Percentiles rank a stretch among this genome's conserved stretches.
Evolutionary conservation across 2,113 vertebrate species (phyloP).

Genomic region (Dermatemys mawii): DNA sequence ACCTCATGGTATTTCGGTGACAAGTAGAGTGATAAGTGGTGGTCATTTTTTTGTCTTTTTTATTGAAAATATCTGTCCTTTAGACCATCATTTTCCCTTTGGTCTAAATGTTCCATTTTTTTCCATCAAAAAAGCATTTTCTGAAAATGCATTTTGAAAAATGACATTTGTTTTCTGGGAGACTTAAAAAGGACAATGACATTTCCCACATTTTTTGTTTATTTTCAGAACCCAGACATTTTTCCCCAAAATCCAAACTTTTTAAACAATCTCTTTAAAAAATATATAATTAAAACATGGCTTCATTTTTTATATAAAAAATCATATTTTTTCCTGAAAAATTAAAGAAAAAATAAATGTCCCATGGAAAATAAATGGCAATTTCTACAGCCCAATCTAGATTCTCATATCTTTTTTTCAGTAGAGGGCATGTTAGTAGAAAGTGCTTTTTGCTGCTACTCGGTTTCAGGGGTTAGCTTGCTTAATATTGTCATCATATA

Average conservation of each 20-base stretch:
- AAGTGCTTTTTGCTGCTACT: accelerated
- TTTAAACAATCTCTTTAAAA: neutral
- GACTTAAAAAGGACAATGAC: neutral
- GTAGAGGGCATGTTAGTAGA: neutral
- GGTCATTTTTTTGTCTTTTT: neutral
- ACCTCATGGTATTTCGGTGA: accelerated
- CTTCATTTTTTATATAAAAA: neutral
- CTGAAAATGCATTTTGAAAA: neutral
- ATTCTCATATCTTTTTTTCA: neutral
- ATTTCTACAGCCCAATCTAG: neutral
- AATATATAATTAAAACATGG: neutral
- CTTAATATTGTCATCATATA: neutral
- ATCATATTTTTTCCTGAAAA: neutral
- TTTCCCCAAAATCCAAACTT: neutral
- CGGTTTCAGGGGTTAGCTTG: accelerated
- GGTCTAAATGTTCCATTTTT: neutral
- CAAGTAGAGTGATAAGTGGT: neutral
- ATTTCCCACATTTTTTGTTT: neutral
- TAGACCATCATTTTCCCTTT: neutral
- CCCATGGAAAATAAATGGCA: accelerated
- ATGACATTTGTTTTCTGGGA: neutral
- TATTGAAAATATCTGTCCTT: neutral
- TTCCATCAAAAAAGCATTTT: neutral
- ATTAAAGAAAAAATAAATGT: neutral
- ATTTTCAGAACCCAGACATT: neutral